These are phyloP conservation scores for Gorsachius goisagi DNA, from an alignment of 2,113 vertebrate genomes.

Conservation along the genomic window DNA sequence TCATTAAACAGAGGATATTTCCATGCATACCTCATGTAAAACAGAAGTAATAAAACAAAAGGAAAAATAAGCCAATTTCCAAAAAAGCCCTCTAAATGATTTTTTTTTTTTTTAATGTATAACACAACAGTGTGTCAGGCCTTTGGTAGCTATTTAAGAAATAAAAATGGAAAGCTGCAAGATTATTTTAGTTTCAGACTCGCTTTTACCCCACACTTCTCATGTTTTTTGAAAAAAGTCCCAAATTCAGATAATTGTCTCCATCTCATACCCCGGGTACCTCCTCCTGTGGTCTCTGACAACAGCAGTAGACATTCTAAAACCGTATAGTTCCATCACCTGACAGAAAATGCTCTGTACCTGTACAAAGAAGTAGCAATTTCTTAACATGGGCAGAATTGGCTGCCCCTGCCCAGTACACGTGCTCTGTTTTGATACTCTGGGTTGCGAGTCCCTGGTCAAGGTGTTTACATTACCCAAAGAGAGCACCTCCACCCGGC, in stretches of 20 bases:
- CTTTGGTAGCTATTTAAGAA: not conserved
- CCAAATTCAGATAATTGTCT: not conserved
- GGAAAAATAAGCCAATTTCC: not conserved
- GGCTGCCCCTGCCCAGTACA: too few species aligned
- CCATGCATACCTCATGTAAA: not conserved
- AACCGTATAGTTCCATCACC: not conserved
- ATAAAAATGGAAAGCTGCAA: not conserved
- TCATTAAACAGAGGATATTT: not conserved
- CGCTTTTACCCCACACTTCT: accelerated
- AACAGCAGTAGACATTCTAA: not conserved
- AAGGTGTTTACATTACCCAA: not conserved
- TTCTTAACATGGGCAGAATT: accelerated
- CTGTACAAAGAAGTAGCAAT: accelerated
- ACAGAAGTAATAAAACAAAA: not conserved
- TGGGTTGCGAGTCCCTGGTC: not conserved
- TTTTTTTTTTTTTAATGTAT: too few species aligned
- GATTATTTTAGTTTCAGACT: not conserved
- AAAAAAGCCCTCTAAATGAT: not conserved
- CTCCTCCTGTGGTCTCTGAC: not conserved
- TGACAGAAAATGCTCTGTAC: accelerated
- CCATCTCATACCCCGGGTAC: not conserved
- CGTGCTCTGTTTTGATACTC: not conserved
- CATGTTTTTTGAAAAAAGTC: accelerated
- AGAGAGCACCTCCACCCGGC: not conserved
- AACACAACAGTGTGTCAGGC: not conserved